These are phyloP conservation scores for Mesorhabditis belari DNA, from an alignment of 2,888 invertebrate species.

Conservation along the genomic window DNA sequence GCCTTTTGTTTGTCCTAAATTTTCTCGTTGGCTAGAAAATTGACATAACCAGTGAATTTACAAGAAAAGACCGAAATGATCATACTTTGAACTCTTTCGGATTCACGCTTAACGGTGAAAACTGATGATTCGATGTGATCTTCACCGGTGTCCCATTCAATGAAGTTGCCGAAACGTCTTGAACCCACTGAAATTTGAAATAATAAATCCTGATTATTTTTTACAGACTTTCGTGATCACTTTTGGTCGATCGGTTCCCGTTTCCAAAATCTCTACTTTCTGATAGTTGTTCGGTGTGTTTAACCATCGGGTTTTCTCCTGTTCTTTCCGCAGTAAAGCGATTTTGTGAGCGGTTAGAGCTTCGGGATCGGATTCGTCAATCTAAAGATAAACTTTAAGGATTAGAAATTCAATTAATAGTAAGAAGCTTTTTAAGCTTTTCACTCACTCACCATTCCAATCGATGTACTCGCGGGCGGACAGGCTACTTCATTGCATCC, in stretches of 20 bases:
- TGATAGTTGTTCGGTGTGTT: slow-evolving; percentile 98
- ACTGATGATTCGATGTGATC: slow-evolving; percentile 81
- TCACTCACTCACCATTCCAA: slow-evolving; percentile 27
- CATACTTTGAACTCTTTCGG: slow-evolving; percentile 85
- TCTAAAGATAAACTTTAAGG: slow-evolving; percentile 5
- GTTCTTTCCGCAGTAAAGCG: slow-evolving; percentile 35
- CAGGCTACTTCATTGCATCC: slow-evolving; percentile 49
- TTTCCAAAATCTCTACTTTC: slow-evolving; percentile 94
- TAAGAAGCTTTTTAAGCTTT: background rate
- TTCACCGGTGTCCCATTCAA: slow-evolving; percentile 79
- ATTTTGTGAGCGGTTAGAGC: slow-evolving; percentile 51
- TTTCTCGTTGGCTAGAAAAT: background rate
- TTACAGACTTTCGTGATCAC: slow-evolving; percentile 90
- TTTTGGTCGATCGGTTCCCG: slow-evolving; percentile 92
- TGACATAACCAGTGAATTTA: background rate
- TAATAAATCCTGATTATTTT: background rate
- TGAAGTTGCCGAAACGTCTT: slow-evolving; percentile 60
- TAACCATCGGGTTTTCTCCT: slow-evolving; percentile 71
- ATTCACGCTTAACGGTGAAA: slow-evolving; percentile 84
- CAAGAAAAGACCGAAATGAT: slow-evolving; percentile 61
- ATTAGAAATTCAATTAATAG: background rate
- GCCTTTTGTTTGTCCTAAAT: slow-evolving; percentile 15
- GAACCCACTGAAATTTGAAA: slow-evolving; percentile 72
- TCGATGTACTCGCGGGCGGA: slow-evolving; percentile 38
- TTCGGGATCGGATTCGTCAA: slow-evolving; percentile 68